Evolutionary conservation across 2,888 invertebrate genomes (phyloP).

Genomic region (Orchestes rusci): DNA sequence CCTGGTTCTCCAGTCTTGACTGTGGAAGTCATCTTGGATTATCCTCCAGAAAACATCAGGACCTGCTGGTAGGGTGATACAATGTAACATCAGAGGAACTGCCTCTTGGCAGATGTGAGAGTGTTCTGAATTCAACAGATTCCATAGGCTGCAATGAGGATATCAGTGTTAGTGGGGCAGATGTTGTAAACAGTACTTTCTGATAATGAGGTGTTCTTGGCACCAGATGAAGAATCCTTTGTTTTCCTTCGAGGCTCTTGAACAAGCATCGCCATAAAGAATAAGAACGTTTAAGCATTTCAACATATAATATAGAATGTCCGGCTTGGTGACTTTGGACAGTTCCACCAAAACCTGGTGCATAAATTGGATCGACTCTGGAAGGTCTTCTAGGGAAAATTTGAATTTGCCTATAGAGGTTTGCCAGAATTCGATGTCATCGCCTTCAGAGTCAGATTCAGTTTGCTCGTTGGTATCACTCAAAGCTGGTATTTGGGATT

Average conservation of each 20-base stretch:
- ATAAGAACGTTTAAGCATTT: conserved; percentile 87
- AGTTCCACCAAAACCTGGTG: conserved; percentile 83
- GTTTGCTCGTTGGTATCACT: conserved; percentile 68
- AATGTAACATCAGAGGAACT: conserved; percentile 89
- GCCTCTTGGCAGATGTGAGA: conserved; percentile 91
- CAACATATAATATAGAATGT: conserved; percentile 87
- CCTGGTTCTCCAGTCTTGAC: conserved; percentile 78
- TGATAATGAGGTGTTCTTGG: conserved; percentile 89
- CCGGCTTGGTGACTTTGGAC: conserved; percentile 76
- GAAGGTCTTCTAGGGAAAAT: conserved; percentile 82
- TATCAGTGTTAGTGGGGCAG: not conserved
- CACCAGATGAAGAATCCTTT: conserved; percentile 92
- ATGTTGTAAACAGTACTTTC: conserved; percentile 55
- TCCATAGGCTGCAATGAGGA: conserved; percentile 69
- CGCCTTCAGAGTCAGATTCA: conserved; percentile 63
- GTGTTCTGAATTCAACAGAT: conserved; percentile 82
- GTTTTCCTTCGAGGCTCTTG: conserved; percentile 79
- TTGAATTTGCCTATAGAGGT: conserved; percentile 90
- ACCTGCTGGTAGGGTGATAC: conserved; percentile 88
- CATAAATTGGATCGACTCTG: conserved; percentile 88
- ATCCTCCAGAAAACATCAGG: conserved; percentile 93
- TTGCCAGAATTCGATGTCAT: conserved; percentile 83
- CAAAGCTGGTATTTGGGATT: conserved; percentile 58
- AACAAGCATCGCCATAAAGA: conserved; percentile 89
- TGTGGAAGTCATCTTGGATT: conserved; percentile 92